phyloP scores from a whole-genome alignment of 1,140 invertebrate genomes.

The Wiebesia pumilae region DNA sequence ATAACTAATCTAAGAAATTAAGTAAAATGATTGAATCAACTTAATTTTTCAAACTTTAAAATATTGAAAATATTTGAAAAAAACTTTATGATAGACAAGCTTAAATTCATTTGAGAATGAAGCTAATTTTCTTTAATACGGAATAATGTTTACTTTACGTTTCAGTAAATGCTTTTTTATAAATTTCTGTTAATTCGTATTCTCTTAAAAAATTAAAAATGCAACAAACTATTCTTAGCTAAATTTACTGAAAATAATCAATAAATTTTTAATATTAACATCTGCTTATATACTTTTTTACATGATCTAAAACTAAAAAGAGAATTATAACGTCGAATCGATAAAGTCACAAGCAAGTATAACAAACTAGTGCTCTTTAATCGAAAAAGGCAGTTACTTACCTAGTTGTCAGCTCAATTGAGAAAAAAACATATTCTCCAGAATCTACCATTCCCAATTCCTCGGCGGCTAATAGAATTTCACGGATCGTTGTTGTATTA shows the following conservation, averaged over 20 bases:
- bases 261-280: neutral
- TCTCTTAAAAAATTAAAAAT: neutral
- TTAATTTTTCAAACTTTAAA: neutral
- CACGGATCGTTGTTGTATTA: conserved; percentile 88
- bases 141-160: too few relatives aligned
- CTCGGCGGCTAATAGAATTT: conserved; percentile 92
- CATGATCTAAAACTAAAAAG: neutral
- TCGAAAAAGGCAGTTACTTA: conserved; percentile 21
- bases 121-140: neutral
- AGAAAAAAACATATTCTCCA: conserved; percentile 98
- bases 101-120: neutral
- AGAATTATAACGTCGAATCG: neutral
- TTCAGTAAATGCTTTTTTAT: neutral
- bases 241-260: neutral
- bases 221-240: neutral
- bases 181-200: neutral
- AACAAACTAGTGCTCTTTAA: neutral
- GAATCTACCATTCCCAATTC: conserved; percentile 94
- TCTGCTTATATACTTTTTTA: neutral
- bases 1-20: neutral
- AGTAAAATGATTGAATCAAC: neutral
- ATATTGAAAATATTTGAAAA: neutral
- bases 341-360: neutral
- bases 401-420: conserved; percentile 89
- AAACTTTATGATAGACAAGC: neutral